Percentiles rank a stretch among this genome's conserved stretches.
phyloP scores from a whole-genome alignment of 1,140 invertebrate genomes.

The Dendroctonus valens region DNA sequence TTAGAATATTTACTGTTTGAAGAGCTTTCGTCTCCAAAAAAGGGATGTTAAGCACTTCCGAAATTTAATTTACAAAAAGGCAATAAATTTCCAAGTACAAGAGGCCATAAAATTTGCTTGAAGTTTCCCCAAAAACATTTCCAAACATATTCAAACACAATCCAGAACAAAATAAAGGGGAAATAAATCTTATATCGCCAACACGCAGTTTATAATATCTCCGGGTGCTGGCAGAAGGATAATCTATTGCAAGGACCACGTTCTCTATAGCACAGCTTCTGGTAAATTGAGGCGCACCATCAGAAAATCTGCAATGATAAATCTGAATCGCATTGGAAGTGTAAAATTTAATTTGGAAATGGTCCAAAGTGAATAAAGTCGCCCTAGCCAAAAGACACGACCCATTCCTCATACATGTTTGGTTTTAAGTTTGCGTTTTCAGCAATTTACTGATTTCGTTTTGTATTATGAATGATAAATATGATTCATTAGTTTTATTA shows the following conservation, averaged over 20 bases:
- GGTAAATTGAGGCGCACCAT: conserved; percentile 34
- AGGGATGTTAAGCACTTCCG: no score
- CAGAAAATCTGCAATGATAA: conserved; percentile 40
- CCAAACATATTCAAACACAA: conserved; percentile 7
- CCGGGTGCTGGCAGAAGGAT: conserved; percentile 14
- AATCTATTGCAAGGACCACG: conserved; percentile 1
- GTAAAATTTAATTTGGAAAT: conserved; percentile 41
- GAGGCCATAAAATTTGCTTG: no score
- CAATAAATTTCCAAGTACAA: no score
- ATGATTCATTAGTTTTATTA: no score
- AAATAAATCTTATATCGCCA: conserved; percentile 21
- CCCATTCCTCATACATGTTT: conserved; percentile 29
- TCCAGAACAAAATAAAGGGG: conserved; percentile 11
- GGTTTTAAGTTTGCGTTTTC: not conserved
- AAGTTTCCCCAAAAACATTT: conserved; percentile 1
- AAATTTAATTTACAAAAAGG: no score
- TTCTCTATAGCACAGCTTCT: conserved; percentile 15
- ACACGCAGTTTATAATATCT: conserved; percentile 27
- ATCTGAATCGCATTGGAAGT: conserved; percentile 38
- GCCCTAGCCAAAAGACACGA: conserved; percentile 31
- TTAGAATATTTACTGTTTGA: no score
- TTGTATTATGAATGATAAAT: not conserved
- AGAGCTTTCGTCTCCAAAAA: no score
- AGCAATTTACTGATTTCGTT: conserved; percentile 8
- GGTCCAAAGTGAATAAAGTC: conserved; percentile 33